Evolutionary conservation across 1,140 invertebrate genomes (phyloP).

Genomic region (Glossosoma conforme): DNA sequence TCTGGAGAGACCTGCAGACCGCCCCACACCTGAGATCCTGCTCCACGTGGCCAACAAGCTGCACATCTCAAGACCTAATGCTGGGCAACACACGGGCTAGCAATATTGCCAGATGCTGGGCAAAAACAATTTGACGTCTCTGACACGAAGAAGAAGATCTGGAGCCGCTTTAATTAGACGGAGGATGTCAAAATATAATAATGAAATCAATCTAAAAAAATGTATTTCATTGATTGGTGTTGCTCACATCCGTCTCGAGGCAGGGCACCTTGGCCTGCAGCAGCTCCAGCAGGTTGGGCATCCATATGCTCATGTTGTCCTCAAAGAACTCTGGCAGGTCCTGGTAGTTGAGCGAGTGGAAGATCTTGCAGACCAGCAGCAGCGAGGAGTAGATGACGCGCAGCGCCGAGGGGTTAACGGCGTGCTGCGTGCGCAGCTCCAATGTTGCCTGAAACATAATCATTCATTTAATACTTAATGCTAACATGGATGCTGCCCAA

Average conservation of each 20-base stretch:
- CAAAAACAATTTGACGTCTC: too few relatives aligned
- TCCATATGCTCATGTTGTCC: slow-evolving; percentile 94
- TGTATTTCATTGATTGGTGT: neutral
- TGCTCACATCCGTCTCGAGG: slow-evolving; percentile 60
- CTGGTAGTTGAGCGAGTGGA: slow-evolving; percentile 94
- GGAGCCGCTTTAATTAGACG: too few relatives aligned
- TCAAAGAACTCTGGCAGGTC: slow-evolving; percentile 98
- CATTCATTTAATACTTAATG: slow-evolving; percentile 25
- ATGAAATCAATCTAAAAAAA: neutral
- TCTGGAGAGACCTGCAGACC: too few relatives aligned
- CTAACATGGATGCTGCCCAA: too few relatives aligned
- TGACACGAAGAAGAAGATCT: too few relatives aligned
- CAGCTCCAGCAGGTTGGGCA: slow-evolving; percentile 82
- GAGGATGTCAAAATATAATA: slow-evolving; percentile 2
- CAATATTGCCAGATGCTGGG: too few relatives aligned
- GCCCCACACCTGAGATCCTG: too few relatives aligned
- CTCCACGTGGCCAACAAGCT: too few relatives aligned
- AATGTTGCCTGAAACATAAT: slow-evolving; percentile 69
- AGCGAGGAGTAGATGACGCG: slow-evolving; percentile 88
- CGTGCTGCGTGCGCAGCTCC: slow-evolving; percentile 72
- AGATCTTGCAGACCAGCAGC: slow-evolving; percentile 90
- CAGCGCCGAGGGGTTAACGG: slow-evolving; percentile 72
- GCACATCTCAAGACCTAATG: too few relatives aligned
- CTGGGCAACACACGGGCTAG: too few relatives aligned
- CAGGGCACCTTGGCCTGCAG: slow-evolving; percentile 72